Conservation (phyloP, 2,797 vertebrate species). For the Leuciscus waleckii region DNA sequence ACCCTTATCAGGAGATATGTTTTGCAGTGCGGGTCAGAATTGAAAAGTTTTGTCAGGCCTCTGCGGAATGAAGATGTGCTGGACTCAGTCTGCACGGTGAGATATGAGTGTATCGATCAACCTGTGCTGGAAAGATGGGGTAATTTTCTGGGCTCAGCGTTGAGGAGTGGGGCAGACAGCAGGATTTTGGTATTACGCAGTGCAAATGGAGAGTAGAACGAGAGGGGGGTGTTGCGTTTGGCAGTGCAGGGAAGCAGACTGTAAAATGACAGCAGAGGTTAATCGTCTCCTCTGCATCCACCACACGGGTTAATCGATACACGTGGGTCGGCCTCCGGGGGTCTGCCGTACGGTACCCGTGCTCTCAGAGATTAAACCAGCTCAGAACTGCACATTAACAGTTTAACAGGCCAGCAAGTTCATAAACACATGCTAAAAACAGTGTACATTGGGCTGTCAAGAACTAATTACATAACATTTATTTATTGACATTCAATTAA, state of each 20-base stretch:
- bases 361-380: slow-evolving; percentile 68
- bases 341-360: slow-evolving; percentile 41
- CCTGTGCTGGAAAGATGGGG: slow-evolving; percentile 3
- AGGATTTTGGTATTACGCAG: slow-evolving; percentile 35
- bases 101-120: slow-evolving; percentile 23
- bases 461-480: not conserved
- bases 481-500: not conserved
- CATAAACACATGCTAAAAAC: not conserved
- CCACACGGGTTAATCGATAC: slow-evolving; percentile 68
- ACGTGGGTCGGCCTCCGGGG: slow-evolving; percentile 64
- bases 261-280: slow-evolving; percentile 18
- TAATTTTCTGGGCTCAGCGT: slow-evolving; percentile 26
- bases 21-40: not conserved
- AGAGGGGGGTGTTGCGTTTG: slow-evolving; percentile 8
- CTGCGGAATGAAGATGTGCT: slow-evolving; percentile 5
- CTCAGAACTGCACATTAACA: slow-evolving; percentile 1
- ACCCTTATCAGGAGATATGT: slow-evolving; percentile 16
- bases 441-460: not conserved
- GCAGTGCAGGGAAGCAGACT: slow-evolving; percentile 25
- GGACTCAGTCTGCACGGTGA: not conserved
- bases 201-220: not conserved
- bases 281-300: slow-evolving; percentile 56
- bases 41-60: slow-evolving; percentile 4
- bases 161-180: slow-evolving; percentile 13
- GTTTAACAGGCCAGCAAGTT: slow-evolving; percentile 5